Evolutionary conservation across 1,140 invertebrate species (phyloP).

Genomic region (Bombus polaris): DNA sequence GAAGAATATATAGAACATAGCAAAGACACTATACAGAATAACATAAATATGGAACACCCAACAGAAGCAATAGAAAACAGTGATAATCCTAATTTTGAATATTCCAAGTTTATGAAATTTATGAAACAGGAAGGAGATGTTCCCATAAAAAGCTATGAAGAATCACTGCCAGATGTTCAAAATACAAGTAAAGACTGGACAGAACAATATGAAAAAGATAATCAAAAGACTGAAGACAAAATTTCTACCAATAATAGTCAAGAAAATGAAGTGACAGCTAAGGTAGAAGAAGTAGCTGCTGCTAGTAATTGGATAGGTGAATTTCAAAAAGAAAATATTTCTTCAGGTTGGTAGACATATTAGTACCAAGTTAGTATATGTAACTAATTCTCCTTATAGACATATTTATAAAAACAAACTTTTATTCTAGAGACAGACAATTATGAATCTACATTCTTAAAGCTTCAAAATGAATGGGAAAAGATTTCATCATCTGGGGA

Average conservation of each 20-base stretch:
- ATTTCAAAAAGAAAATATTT: constrained; percentile 72
- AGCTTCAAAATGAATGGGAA: constrained; percentile 90
- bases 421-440: constrained; percentile 74
- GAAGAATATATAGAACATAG: constrained; percentile 85
- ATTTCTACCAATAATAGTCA: constrained; percentile 73
- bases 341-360: constrained; percentile 44
- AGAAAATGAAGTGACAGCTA: constrained; percentile 66
- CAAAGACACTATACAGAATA: constrained; percentile 71
- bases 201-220: constrained; percentile 68
- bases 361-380: neutral
- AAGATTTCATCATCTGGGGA: constrained; percentile 84
- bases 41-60: constrained; percentile 54
- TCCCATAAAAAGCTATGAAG: constrained; percentile 80
- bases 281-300: constrained; percentile 69
- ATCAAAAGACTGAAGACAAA: constrained; percentile 70
- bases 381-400: neutral
- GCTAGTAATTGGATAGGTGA: constrained; percentile 77
- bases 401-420: neutral
- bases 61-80: constrained; percentile 81
- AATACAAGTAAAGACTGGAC: constrained; percentile 82
- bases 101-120: constrained; percentile 93
- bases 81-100: constrained; percentile 88
- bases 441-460: constrained; percentile 87
- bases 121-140: constrained; percentile 89
- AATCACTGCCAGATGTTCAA: constrained; percentile 71